Evolutionary conservation across 2,888 invertebrate species (phyloP), one percentile per base, ranked within the genome.

Genomic region (Steromphala cineraria): DNA sequence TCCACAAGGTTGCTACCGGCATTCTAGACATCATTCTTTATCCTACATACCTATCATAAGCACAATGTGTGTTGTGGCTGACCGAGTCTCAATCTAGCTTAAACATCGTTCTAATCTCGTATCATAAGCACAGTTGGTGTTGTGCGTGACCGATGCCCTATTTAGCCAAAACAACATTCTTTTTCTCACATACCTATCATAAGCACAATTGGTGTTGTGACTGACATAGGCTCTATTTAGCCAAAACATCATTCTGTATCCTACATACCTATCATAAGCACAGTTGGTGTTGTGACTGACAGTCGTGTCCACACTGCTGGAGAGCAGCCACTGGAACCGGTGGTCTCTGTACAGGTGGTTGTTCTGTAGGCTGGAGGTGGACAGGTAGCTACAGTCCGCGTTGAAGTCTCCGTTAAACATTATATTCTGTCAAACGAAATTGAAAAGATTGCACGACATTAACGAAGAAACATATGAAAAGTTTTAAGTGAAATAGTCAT

Each of bases 321-420:
- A 80, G 13, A 91, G 86, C 53, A 86, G 79, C 90, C 90, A 90
- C 36, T 67, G 52, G 77, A 88, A 91, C 10, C 82, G 53, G 8
- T 52, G 53, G 78, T 88, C 85, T 3, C 77, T 82, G 31, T 83
- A 53, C 17, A 86, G 78, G 13, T 56, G 75, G 36, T 87, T 75
- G 13, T 80, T 62, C 15, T 76, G 75, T 71, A 75, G 78, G 8
- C 82, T 81, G 4, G 40, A 62, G 28, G 74, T 62, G 24, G 75
- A 82, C n/a, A 90, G 79, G 77, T 90, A 90, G n/a, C 79, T 67
- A 79, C 90, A 90, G 74, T 85, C 90, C 17, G 88, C 89, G 80
- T 90, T 90, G 75, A 89, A 86, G 83, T 90, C 90, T 2, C 90
- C 90, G 75, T 87, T 80, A 28, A 90, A 81, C 56, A 89, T 75